Evolutionary conservation across 1,140 invertebrate species (phyloP).

Genomic region (Coelopa frigida): DNA sequence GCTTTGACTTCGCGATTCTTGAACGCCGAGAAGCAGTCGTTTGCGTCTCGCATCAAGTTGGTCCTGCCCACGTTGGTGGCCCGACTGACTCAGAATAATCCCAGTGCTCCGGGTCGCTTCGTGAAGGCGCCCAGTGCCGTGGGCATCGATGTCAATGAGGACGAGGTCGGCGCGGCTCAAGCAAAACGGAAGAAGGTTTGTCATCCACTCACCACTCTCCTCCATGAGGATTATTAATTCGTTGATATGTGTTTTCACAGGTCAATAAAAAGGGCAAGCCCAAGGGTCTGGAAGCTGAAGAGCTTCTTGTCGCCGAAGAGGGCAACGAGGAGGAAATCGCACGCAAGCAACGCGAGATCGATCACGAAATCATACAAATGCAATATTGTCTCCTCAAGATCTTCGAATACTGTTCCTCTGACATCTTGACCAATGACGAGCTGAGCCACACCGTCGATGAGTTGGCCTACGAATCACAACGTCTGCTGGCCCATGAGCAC

Average conservation of each 20-base stretch:
- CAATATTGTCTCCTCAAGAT: constrained; percentile 51
- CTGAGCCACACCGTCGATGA: constrained; percentile 47
- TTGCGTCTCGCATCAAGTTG: constrained; percentile 52
- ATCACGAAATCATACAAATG: constrained; percentile 52
- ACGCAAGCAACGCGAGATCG: constrained; percentile 47
- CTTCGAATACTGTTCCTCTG: constrained; percentile 45
- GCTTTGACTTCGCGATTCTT: constrained; percentile 64
- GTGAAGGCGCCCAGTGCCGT: constrained; percentile 25
- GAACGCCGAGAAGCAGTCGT: constrained; percentile 58
- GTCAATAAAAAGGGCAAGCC: too few species aligned
- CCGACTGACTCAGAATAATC: constrained; percentile 32
- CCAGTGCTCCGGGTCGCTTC: constrained; percentile 28
- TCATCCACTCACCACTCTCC: not conserved
- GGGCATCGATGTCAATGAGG: constrained; percentile 18
- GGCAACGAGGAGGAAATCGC: constrained; percentile 38
- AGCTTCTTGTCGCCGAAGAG: too few species aligned
- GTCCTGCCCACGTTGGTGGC: constrained; percentile 54
- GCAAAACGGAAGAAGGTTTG: constrained; percentile 4
- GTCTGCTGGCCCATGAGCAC: constrained; percentile 55
- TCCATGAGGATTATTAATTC: not conserved
- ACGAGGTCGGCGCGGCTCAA: constrained; percentile 16
- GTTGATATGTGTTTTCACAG: too few species aligned
- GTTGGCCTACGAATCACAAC: constrained; percentile 66
- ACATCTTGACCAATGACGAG: constrained; percentile 40
- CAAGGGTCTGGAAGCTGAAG: too few species aligned